Conservation (phyloP, 2,797 vertebrate species). For the Pyrocephalus nanus region DNA sequence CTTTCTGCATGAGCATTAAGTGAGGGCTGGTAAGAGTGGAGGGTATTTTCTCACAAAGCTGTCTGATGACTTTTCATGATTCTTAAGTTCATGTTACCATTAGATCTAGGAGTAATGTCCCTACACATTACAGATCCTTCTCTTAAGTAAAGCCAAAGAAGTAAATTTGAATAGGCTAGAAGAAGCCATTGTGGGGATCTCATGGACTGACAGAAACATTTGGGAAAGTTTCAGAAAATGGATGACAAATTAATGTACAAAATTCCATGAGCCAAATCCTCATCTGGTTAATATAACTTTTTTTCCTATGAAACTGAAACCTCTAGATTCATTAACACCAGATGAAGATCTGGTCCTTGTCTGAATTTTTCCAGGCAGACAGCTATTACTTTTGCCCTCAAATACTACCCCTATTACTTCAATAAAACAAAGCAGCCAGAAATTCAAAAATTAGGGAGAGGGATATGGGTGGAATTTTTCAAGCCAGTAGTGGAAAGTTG, state of each 20-base stretch:
- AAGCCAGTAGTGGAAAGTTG: neutral
- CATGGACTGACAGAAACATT: neutral
- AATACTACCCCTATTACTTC: conserved; percentile 21
- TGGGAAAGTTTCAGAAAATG: conserved; percentile 10
- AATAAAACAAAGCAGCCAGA: conserved; percentile 39
- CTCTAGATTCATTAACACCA: conserved; percentile 48
- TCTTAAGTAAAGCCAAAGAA: neutral
- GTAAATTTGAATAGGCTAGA: neutral
- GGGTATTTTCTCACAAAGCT: neutral
- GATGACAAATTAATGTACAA: neutral
- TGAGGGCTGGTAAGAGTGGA: neutral
- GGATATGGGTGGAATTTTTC: neutral
- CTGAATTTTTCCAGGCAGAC: conserved; percentile 48
- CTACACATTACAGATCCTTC: neutral
- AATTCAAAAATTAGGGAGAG: neutral
- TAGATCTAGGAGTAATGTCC: neutral
- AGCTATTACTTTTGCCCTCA: conserved; percentile 31
- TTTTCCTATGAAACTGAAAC: conserved; percentile 35
- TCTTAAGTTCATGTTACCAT: neutral
- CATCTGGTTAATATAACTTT: conserved; percentile 42
- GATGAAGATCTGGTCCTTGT: conserved; percentile 56
- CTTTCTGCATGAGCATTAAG: neutral
- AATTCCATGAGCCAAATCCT: conserved; percentile 25
- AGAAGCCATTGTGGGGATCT: neutral
- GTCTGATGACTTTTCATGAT: neutral